Evolutionary conservation across 2,113 vertebrate species (phyloP), one percentile per base, ranked within the genome.

Genomic region (Rhea pennata): DNA sequence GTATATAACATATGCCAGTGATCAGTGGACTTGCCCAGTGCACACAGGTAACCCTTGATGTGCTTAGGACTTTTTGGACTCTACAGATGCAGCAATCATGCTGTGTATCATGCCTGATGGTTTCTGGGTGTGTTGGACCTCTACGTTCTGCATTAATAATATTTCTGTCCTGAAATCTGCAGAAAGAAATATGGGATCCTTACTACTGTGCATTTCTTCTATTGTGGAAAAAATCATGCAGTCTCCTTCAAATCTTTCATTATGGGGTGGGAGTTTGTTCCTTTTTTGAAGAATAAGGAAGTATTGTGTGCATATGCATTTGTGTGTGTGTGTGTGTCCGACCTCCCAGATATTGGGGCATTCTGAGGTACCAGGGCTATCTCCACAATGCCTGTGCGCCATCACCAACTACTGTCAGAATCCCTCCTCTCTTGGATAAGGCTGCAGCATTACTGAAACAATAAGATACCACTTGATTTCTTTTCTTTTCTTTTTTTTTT

Each of bases 1-100:
- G 36, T 36, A 14, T 17, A 20, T 44, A 16, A 56, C 1, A 1
- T 12, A 4, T 36, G 53, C 15, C 69, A 86, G 50, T 72, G 40
- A 19, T 20, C 69, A 50, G 0, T 15, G 51, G 50, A 59, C 61
- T 27, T 71, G 51, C 29, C 42, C 51, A 29, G 9, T 5, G 33
- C 84, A 67, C 50, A 73, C 46, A 23, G 0, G 0, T 0, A 53
- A 74, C 51, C 50, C 36, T 27, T 0, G 0, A 12, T 7, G 39
- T 56, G 54, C 83, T 73, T 0, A 0, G 72, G 53, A n/a, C 50
- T 33, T 39, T 58, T 5, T 53, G 69, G 27, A 48, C 44, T 71
- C 61, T 2, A 46, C 9, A 5, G 11, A 2, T 2, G 12, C 1
- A 51, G 13, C 4, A 58, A 69, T 15, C 46, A 84, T 15, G 46